Conservation (phyloP, 2,797 vertebrate species). For the Mormyrus hasselquistii region DNA sequence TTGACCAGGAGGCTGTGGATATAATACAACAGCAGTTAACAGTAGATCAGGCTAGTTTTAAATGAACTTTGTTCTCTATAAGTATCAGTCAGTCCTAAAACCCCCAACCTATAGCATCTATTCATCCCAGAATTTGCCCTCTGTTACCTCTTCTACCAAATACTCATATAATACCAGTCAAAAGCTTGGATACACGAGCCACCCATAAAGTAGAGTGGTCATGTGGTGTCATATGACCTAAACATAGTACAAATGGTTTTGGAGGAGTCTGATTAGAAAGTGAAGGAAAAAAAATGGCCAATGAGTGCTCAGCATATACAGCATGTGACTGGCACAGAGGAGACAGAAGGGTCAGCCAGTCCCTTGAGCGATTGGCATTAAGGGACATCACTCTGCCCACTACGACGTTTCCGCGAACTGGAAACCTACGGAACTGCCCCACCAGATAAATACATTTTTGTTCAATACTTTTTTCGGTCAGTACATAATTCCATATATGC, state of each 20-base stretch:
- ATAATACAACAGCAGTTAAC: conserved; percentile 14
- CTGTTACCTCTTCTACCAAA: not conserved
- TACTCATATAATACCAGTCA: not conserved
- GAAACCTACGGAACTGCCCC: not conserved
- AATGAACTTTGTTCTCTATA: not conserved
- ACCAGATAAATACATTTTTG: not conserved
- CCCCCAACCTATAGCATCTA: not conserved
- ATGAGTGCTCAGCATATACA: not conserved
- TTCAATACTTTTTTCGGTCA: not conserved
- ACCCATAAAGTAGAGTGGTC: not conserved
- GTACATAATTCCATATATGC: not conserved
- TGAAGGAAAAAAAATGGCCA: not conserved
- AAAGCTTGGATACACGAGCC: not conserved
- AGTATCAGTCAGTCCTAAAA: not conserved
- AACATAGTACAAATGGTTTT: not conserved
- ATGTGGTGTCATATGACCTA: not conserved
- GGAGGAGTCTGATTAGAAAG: not conserved
- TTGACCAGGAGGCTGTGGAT: conserved; percentile 66
- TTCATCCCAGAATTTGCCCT: not conserved
- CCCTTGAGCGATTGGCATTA: not conserved
- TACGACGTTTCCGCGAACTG: not conserved
- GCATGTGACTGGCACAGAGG: not conserved
- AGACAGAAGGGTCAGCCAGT: not conserved
- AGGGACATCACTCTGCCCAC: not conserved
- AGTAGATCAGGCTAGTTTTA: not conserved